phyloP scores from a whole-genome alignment of 2,113 vertebrate genomes.

The Paedocypris sp. region DNA sequence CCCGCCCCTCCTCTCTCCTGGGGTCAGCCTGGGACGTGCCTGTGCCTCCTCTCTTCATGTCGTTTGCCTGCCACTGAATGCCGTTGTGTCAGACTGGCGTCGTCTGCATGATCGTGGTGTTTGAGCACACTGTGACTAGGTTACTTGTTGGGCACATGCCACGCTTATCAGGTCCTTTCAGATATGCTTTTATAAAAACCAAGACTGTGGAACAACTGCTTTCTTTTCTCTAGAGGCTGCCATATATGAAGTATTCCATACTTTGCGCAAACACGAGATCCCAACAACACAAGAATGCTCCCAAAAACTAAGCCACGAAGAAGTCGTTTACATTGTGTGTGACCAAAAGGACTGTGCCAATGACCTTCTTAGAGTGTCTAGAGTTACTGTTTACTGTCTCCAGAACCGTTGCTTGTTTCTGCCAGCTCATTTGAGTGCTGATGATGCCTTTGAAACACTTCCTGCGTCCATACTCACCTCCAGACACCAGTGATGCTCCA shows the following conservation, averaged over 20 bases:
- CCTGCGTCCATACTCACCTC: slow-evolving; percentile 27
- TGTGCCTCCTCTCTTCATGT: slow-evolving; percentile 16
- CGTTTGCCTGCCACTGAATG: slow-evolving; percentile 51
- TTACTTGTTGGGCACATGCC: slow-evolving; percentile 21
- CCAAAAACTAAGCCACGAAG: slow-evolving; percentile 51
- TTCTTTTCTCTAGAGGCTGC: slow-evolving; percentile 8
- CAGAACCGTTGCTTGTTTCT: background rate
- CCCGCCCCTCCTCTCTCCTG: too few species aligned
- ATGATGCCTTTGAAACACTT: slow-evolving; percentile 40
- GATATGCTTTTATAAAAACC: slow-evolving; percentile 19
- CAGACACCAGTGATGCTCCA: slow-evolving; percentile 41
- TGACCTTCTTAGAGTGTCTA: slow-evolving; percentile 52
- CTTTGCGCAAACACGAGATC: slow-evolving; percentile 11
- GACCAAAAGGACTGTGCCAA: slow-evolving; percentile 73
- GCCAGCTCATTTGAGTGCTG: background rate
- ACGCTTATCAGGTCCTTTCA: slow-evolving; percentile 22
- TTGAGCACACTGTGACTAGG: slow-evolving; percentile 61
- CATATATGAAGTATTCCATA: slow-evolving; percentile 27
- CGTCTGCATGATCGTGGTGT: slow-evolving; percentile 66
- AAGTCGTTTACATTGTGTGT: slow-evolving; percentile 45
- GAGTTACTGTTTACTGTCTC: slow-evolving; percentile 2
- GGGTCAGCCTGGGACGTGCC: slow-evolving; percentile 16
- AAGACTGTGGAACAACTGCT: background rate
- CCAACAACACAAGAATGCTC: too few species aligned
- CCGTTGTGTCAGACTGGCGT: slow-evolving; percentile 53